Conservation (phyloP, 2,113 vertebrate genomes). For the Hippocampus barbouri region DNA sequence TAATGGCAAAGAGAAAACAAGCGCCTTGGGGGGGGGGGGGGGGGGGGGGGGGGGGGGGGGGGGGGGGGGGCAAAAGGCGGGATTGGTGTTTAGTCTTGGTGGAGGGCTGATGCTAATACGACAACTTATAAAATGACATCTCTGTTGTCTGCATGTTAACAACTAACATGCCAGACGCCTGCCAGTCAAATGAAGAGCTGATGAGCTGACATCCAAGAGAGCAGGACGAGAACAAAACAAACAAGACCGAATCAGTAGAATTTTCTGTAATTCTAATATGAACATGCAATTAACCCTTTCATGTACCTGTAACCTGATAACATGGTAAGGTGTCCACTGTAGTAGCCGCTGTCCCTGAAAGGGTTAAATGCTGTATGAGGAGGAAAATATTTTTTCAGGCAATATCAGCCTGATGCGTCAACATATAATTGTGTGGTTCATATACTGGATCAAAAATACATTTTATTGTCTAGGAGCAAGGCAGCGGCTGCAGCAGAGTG, state of each 20-base stretch:
- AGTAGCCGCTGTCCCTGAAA: too few species aligned
- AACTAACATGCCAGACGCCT: conserved; percentile 41
- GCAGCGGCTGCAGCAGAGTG: conserved; percentile 28
- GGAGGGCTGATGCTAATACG: conserved; percentile 63
- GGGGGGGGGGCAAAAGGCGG: too few species aligned
- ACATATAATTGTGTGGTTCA: conserved; percentile 12
- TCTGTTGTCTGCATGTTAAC: conserved; percentile 51
- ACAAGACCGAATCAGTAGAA: conserved; percentile 31
- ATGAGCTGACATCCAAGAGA: conserved; percentile 55
- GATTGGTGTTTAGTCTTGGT: conserved; percentile 42
- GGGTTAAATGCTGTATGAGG: neutral
- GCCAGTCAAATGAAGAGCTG: conserved; percentile 48
- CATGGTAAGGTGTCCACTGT: too few species aligned
- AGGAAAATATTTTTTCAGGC: neutral
- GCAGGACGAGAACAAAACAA: conserved; percentile 40
- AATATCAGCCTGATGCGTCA: neutral
- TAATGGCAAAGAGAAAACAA: conserved; percentile 77
- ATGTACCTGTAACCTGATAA: too few species aligned
- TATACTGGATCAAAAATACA: conserved; percentile 28
- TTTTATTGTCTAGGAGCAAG: conserved; percentile 32
- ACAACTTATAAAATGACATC: conserved; percentile 64
- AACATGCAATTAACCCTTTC: neutral
- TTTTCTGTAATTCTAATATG: neutral
- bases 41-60: too few species aligned
- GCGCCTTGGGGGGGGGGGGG: conserved; percentile 45